Evolutionary conservation across 2,797 vertebrate genomes (phyloP), one percentile per base, ranked within the genome.

Genomic region (Malurus leucopterus): DNA sequence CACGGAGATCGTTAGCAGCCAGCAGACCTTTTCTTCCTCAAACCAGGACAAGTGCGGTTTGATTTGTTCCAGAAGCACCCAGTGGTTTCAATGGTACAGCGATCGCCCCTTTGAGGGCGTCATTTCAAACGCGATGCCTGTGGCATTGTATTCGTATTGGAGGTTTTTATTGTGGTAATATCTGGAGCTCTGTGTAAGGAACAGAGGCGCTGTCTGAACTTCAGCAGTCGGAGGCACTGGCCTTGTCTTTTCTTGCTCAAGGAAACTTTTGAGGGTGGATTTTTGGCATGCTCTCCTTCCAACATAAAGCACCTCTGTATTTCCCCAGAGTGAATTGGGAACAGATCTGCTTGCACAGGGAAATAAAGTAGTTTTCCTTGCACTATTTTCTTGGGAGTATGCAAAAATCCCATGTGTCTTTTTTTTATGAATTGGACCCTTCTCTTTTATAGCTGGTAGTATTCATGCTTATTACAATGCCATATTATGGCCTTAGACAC

Each of bases 391-490:
- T 86, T 90, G 84, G 88, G 80, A 94, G 85, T 91, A 73, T 90
- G 87, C 63, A 86, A 88, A 96, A 93, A 80, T 95, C 95, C 94
- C 96, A 74, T 62, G 95, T 81, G 95, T 71, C 72, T 95, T 95
- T 92, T 89, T 89, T 96, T 96, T 95, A 96, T 94, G 96, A 95
- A 96, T 93, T 80, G 94, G 87, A 64, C 77, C 89, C 95, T 96
- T 95, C 94, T 91, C 32, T 94, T 96, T 96, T 95, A 96, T 83
- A 93, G 69, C 74, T 76, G 19, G 65, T 87, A 87, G 94, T 87
- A 84, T 94, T 94, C 85, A 83, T 86, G 71, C 94, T 95, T 95
- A 96, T 94, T 83, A 94, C 93, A 95, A 93, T 96, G 79, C 91
- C 47, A 11, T 90, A 91, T 95, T 93, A 94, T 80, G 91, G 86